Evolutionary conservation across 2,797 vertebrate genomes (phyloP).

Genomic region (Meriones psammophilus): DNA sequence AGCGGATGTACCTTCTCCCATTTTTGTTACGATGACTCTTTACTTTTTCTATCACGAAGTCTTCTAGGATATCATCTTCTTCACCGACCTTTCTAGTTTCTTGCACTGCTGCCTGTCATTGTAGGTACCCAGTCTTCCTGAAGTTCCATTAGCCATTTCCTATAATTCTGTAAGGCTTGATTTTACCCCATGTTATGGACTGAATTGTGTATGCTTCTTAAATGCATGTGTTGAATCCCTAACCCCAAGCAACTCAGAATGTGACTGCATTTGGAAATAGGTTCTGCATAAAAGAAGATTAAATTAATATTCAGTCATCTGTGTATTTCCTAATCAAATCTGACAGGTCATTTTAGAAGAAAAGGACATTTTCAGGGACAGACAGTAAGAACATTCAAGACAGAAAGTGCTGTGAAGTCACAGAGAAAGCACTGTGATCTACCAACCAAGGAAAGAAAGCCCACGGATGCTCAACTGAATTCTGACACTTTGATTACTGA

Average conservation of each 20-base stretch:
- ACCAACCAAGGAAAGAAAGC: not conserved
- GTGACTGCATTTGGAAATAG: not conserved
- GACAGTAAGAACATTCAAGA: not conserved
- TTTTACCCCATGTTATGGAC: not conserved
- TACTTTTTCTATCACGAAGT: accelerated
- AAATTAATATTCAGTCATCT: not conserved
- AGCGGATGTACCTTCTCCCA: not conserved
- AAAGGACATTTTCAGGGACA: not conserved
- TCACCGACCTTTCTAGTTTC: not conserved
- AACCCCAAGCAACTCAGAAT: not conserved
- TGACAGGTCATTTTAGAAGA: not conserved
- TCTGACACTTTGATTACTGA: not conserved
- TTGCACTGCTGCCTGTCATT: not conserved
- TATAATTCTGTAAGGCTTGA: not conserved
- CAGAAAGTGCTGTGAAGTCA: not conserved
- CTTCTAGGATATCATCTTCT: not conserved
- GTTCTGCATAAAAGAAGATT: not conserved
- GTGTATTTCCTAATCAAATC: not conserved
- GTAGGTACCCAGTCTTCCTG: not conserved
- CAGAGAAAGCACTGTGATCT: not conserved
- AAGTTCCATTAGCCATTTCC: too few species aligned
- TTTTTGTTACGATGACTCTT: not conserved
- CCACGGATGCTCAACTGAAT: not conserved
- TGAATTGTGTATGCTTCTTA: not conserved
- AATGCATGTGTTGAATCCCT: not conserved